Evolutionary conservation across 2,888 invertebrate genomes (phyloP), one percentile per base, ranked within the genome.

Genomic region (Mythimna vitellina): DNA sequence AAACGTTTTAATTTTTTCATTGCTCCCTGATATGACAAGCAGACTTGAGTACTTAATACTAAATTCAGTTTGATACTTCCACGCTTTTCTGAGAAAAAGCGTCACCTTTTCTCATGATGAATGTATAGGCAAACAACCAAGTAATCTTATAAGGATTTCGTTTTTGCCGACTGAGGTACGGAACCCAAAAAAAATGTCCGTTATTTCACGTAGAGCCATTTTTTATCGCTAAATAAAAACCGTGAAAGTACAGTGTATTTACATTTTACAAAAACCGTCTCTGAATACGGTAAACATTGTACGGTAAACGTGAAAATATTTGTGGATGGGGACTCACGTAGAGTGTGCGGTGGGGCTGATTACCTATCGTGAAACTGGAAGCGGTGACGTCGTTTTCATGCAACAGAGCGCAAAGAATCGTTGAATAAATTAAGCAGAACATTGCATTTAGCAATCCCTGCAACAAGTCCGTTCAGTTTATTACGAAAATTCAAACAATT

Each of bases 401-500:
- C 71, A 81, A 71, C 68, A 65, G 56, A 81, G 81, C 63, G 63
- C 62, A 84, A 71, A 71, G 58, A 66, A 69, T 84, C 58, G 60
- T 76, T 72, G 69, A 84, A 76, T 84, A 84, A 84, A 84, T 81
- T 72, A 72, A 46, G 64, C 58, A n/a, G 35, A 14, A 74, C 46
- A 29, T 29, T 29, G 29, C 29, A 29, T 29, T 29, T 29, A 29
- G 65, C 77, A 81, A 61, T 58, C 76, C 56, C 53, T 57, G 65
- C 64, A 69, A 9, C 63, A 66, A 60, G 56, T 56, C 17, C 56
- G 42, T 76, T 69, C 63, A 63, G 38, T 83, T 80, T 64, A 57
- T 80, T 66, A 66, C 49, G 68, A 69, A 80, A 64, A 69, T 80
- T 66, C 49, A 17, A 49, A 57, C 51, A 63, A 49, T 66, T 66